phyloP scores from a whole-genome alignment of 2,888 invertebrate species.

The Phalangium opilio region DNA sequence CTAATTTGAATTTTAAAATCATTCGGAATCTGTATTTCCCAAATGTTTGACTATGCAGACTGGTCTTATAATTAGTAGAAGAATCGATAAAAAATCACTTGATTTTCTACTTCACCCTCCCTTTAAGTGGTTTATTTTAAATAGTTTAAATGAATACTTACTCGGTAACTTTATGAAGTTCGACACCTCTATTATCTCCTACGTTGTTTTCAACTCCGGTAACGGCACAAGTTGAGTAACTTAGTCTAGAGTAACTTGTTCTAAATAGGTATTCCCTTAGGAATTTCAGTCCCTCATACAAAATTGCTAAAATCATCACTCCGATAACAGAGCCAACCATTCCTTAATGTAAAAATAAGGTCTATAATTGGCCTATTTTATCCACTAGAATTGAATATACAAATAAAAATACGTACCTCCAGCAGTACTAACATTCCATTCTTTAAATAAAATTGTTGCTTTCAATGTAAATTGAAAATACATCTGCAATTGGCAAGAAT shows the following conservation, averaged over 20 bases:
- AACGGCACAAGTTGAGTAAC: constrained; percentile 15
- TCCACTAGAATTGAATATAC: too few relatives aligned
- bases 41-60: too few relatives aligned
- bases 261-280: constrained; percentile 36
- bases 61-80: too few relatives aligned
- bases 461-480: constrained; percentile 61
- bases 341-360: constrained; percentile 18
- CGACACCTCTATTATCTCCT: constrained; percentile 1
- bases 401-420: constrained; percentile 37
- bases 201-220: constrained; percentile 4
- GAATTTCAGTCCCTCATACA: constrained; percentile 93
- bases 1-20: too few relatives aligned
- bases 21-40: too few relatives aligned
- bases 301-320: constrained; percentile 75
- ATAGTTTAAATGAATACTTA: too few relatives aligned
- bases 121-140: too few relatives aligned
- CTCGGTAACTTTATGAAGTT: constrained; percentile 15
- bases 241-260: constrained; percentile 10
- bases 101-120: too few relatives aligned
- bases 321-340: constrained; percentile 78
- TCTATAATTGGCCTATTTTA: neutral
- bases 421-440: constrained; percentile 58
- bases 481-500: constrained; percentile 33
- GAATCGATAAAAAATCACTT: too few relatives aligned
- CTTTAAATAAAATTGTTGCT: constrained; percentile 62